Evolutionary conservation across 1,140 invertebrate genomes (phyloP), one percentile per base, ranked within the genome.

Genomic region (Meloidogyne chitwoodi): DNA sequence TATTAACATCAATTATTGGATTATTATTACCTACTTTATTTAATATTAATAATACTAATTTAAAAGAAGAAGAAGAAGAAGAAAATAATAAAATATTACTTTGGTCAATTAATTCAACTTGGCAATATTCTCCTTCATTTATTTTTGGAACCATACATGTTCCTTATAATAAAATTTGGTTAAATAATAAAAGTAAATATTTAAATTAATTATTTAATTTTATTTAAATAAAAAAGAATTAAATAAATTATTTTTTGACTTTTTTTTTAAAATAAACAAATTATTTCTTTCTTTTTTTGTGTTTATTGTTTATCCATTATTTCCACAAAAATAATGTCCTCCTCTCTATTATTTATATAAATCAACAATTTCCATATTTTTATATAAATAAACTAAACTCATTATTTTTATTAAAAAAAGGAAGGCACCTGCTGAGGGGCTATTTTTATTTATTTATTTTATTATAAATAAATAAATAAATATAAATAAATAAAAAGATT

Each of bases 161-260:
- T 38, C 68, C 77, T 12, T 78, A 80, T 62, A 66, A 78, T 71
- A 31, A 61, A 68, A 64, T 78, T 16, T 78, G 77, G 77, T 31
- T 80, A 61, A 72, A 79, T 62, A 70, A 70, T 77, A 72, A 22
- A 41, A n/a, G 48, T 44, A 70, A 70, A 24, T 68, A 27, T 11
- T 31, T 56, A 61, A 27, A 34, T 48, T 44, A n/a, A 26, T n/a
- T 56, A 65, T 64, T 29, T 74, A 41, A n/a, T n/a, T n/a, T n/a
- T n/a, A n/a, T n/a, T n/a, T n/a, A n/a, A n/a, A n/a, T n/a, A n/a
- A n/a, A n/a, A n/a, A n/a, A n/a, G n/a, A n/a, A n/a, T n/a, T n/a
- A n/a, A n/a, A n/a, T n/a, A n/a, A n/a, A n/a, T n/a, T n/a, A n/a
- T n/a, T n/a, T n/a, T n/a, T n/a, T n/a, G n/a, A 74, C 41, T 61